Conservation (phyloP, 1,140 invertebrate genomes). For the Cheumatopsyche charites region DNA sequence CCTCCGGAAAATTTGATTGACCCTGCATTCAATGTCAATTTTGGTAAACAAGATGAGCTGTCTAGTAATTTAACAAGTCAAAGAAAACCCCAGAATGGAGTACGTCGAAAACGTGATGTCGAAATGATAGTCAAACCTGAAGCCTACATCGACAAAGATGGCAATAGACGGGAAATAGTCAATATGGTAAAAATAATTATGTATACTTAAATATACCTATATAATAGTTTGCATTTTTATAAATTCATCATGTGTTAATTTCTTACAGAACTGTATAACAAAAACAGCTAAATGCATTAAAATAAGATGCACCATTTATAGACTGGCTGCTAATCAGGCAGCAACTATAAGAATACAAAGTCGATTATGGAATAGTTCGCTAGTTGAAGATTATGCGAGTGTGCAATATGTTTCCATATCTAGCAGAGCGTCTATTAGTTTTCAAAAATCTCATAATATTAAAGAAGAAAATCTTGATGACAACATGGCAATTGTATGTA, state of each 20-base stretch:
- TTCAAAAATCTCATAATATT: constrained; percentile 73
- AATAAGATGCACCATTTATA: constrained; percentile 80
- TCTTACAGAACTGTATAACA: constrained; percentile 75
- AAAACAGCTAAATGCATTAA: constrained; percentile 85
- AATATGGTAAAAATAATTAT: constrained; percentile 70
- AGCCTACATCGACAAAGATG: constrained; percentile 72
- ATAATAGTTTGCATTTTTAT: neutral
- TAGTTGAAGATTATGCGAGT: constrained; percentile 84
- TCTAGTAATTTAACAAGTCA: neutral
- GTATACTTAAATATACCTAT: too few relatives aligned
- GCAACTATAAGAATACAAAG: constrained; percentile 80
- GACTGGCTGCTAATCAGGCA: constrained; percentile 74
- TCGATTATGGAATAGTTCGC: constrained; percentile 88
- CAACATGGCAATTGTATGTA: constrained; percentile 65
- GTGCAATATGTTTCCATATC: constrained; percentile 83
- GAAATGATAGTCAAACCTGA: constrained; percentile 76
- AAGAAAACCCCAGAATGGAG: neutral
- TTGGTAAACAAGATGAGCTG: neutral
- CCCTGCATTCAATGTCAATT: neutral
- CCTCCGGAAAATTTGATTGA: neutral
- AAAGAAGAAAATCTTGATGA: constrained; percentile 73
- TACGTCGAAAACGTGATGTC: constrained; percentile 67
- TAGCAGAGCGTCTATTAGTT: constrained; percentile 75
- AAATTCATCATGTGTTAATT: neutral
- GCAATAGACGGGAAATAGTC: constrained; percentile 73